phyloP scores from a whole-genome alignment of 2,888 invertebrate species.

The Caenorhabditis japonica region DNA sequence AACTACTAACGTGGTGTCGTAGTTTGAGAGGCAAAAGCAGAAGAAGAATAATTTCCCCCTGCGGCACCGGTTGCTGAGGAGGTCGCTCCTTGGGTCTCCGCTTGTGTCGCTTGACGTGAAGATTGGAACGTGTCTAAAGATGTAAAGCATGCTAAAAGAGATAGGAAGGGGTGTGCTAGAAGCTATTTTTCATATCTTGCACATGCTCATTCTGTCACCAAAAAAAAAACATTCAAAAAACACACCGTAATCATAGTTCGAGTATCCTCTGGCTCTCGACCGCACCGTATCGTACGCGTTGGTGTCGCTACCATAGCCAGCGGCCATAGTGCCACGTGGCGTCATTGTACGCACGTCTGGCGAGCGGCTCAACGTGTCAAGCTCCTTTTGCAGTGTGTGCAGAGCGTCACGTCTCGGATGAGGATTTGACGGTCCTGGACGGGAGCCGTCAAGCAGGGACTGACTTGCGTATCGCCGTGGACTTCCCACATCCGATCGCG shows the following conservation, averaged over 20 bases:
- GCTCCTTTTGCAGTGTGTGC: slow-evolving; percentile 76
- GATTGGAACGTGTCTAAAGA: slow-evolving; percentile 58
- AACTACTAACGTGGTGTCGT: slow-evolving; percentile 32
- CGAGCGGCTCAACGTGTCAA: slow-evolving; percentile 75
- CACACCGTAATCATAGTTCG: slow-evolving; percentile 75
- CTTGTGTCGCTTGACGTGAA: slow-evolving; percentile 30
- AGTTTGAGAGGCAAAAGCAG: slow-evolving; percentile 15
- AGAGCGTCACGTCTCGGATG: slow-evolving; percentile 75
- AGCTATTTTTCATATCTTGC: slow-evolving; percentile 3
- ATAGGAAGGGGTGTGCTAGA: neutral
- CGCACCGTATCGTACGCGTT: slow-evolving; percentile 72
- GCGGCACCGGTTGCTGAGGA: slow-evolving; percentile 18
- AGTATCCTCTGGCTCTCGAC: slow-evolving; percentile 67
- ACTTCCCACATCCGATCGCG: slow-evolving; percentile 74
- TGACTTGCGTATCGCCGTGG: slow-evolving; percentile 75
- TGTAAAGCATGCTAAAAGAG: no score
- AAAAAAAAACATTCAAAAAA: neutral
- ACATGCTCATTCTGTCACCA: neutral
- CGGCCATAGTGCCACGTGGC: slow-evolving; percentile 44
- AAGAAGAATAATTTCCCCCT: slow-evolving; percentile 7
- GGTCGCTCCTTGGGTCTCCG: slow-evolving; percentile 11
- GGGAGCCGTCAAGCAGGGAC: slow-evolving; percentile 76
- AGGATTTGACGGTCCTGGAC: slow-evolving; percentile 77
- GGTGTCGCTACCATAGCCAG: slow-evolving; percentile 72
- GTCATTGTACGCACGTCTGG: slow-evolving; percentile 61